Evolutionary conservation across 23 tunicate genomes (phyloP), one percentile per base, ranked within the genome.

Genomic region (Styela plicata): DNA sequence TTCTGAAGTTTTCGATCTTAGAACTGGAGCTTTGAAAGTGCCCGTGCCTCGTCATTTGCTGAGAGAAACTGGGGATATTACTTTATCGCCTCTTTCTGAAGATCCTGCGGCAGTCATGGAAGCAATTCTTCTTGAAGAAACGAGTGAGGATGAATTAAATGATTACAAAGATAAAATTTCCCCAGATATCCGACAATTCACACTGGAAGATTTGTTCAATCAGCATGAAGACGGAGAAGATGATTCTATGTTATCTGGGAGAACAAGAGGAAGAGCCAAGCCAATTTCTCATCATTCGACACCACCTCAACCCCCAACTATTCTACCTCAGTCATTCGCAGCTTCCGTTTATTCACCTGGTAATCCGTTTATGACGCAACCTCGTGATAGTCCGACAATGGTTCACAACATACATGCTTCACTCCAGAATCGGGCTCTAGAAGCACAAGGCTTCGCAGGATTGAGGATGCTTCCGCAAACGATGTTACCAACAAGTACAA

Each of bases 91-190:
- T 19, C 85, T 91, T 10, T 66, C 82, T 29, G 87, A 86, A 31
- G 90, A 91, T 52, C 97, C 97, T 1, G 97, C 90, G 2, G 81
- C 87, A 2, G 82, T 91, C 21, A 91, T 91, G 90, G 90, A 91
- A 52, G 82, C 87, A 1, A 63, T 91, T 21, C 63, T 91, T 73
- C 63, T 91, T 3, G 90, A 91, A 63, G 90, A 88, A 63, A 91
- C 89, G 32, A 52, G 65, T 64, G 90, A 91, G 28, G 97, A 82
- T 63, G 90, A 91, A 31, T 21, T 69, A 2, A 24, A 34, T 37
- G 62, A 35, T 73, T 23, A 30, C 25, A 73, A 29, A 7, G 73
- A 25, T 52, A 32, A 66, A 7, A 63, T 64, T 2, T 52, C 77
- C 57, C 82, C 84, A 0, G 82, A 76, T 0, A 13, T 24, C 10